Percentiles rank a stretch among this genome's conserved stretches.
Evolutionary conservation across 2,888 invertebrate species (phyloP).

Genomic region (Phyllotreta cruciferae): DNA sequence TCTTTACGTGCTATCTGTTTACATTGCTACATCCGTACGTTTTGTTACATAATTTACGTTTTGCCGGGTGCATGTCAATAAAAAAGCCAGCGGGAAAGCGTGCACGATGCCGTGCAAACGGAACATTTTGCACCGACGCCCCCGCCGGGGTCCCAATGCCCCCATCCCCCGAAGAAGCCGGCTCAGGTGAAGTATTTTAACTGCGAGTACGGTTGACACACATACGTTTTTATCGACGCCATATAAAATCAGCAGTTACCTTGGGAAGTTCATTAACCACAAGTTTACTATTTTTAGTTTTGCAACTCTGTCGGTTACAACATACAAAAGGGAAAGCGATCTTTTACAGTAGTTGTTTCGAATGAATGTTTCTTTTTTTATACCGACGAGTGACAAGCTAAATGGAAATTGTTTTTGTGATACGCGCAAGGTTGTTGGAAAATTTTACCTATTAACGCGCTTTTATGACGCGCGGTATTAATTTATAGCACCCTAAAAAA

Average conservation of each 20-base stretch:
- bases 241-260: constrained; percentile 45
- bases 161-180: constrained; percentile 9
- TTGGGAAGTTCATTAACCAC: constrained; percentile 52
- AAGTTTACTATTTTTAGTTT: constrained; percentile 50
- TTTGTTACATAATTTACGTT: too few species aligned
- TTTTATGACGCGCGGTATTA: too few species aligned
- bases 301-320: constrained; percentile 47
- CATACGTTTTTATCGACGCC: constrained; percentile 44
- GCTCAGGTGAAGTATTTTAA: constrained; percentile 17
- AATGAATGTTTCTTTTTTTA: constrained; percentile 27
- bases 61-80: too few species aligned
- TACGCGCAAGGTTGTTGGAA: not conserved
- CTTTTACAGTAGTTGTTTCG: constrained; percentile 39
- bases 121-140: not conserved
- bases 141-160: not conserved
- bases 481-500: too few species aligned
- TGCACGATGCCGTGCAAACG: too few species aligned
- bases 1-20: too few species aligned
- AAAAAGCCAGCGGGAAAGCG: too few species aligned
- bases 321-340: constrained; percentile 49
- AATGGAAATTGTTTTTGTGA: constrained; percentile 16
- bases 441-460: too few species aligned
- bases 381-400: constrained; percentile 15
- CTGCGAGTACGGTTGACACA: constrained; percentile 43
- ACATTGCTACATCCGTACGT: too few species aligned